phyloP scores from a whole-genome alignment of 2,797 vertebrate species.

The Alcedo quadribrachys region DNA sequence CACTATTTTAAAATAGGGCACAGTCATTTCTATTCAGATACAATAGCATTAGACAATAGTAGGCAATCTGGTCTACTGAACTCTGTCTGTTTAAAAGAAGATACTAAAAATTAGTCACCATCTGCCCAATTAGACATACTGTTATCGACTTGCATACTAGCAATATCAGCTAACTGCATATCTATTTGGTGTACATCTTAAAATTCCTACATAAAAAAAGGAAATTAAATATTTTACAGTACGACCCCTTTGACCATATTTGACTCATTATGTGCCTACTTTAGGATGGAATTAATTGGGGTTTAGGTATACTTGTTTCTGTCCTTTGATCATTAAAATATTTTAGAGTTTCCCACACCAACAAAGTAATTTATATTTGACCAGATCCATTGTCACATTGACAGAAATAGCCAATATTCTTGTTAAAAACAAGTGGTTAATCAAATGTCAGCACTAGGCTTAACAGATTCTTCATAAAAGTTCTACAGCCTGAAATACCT shows the following conservation, averaged over 20 bases:
- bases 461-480: neutral
- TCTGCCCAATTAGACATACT: neutral
- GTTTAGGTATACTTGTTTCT: neutral
- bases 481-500: neutral
- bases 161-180: neutral
- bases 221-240: neutral
- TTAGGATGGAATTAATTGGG: neutral
- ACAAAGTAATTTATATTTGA: neutral
- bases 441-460: neutral
- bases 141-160: neutral
- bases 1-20: neutral
- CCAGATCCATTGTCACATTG: neutral
- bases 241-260: neutral
- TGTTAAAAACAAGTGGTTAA: neutral
- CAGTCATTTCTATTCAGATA: neutral
- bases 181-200: neutral
- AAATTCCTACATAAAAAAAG: neutral
- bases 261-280: neutral
- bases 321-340: neutral
- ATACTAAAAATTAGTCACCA: neutral
- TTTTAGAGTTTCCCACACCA: neutral
- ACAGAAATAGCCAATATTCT: constrained; percentile 4
- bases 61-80: neutral
- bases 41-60: neutral
- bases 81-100: neutral